Evolutionary conservation across 2,888 invertebrate genomes (phyloP).

Genomic region (Trachelus stipa): DNA sequence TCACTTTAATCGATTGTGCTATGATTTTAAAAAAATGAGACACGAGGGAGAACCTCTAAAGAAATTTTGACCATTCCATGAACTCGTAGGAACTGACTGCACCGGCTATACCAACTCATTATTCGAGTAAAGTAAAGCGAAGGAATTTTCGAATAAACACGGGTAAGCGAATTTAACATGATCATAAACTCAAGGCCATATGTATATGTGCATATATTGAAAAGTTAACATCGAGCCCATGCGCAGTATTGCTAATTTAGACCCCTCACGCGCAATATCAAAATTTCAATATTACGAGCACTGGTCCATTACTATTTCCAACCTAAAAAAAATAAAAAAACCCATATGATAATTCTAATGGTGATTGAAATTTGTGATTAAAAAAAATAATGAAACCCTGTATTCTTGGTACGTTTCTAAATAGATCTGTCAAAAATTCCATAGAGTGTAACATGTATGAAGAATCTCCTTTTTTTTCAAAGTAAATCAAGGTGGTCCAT

Average conservation of each 20-base stretch:
- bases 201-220: background rate
- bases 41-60: background rate
- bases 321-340: background rate
- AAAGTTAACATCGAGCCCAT: too few relatives aligned
- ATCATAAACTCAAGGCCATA: background rate
- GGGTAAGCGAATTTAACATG: background rate
- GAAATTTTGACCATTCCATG: background rate
- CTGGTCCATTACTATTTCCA: background rate
- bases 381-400: background rate
- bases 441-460: background rate
- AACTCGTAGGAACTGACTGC: background rate
- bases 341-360: background rate
- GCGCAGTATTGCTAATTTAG: too few relatives aligned
- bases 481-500: slow-evolving; percentile 39
- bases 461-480: background rate
- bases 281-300: background rate
- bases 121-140: background rate
- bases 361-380: background rate
- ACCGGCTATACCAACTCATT: background rate
- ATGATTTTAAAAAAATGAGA: background rate
- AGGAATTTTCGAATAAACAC: background rate
- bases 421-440: background rate
- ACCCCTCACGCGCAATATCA: too few relatives aligned
- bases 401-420: background rate
- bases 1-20: background rate